Conservation (phyloP, 2,797 vertebrate genomes). For the Calcarius lapponicus region DNA sequence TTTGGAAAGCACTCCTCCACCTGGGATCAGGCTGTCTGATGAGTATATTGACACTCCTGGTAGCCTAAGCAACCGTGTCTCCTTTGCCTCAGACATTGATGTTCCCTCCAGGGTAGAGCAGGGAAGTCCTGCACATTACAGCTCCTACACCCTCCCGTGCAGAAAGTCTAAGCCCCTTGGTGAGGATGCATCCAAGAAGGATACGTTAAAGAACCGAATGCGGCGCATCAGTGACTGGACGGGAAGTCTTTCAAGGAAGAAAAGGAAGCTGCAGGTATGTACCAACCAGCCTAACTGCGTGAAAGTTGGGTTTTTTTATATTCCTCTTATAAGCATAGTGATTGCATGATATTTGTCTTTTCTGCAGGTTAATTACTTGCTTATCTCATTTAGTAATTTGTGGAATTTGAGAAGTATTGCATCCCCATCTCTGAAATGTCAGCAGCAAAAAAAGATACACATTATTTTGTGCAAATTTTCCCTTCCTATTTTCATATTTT, state of each 20-base stretch:
- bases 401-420: neutral
- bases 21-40: constrained; percentile 75
- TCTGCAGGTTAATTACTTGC: neutral
- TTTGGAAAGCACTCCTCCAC: constrained; percentile 78
- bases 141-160: constrained; percentile 90
- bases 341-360: neutral
- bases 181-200: constrained; percentile 82
- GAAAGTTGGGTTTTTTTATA: neutral
- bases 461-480: neutral
- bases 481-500: neutral
- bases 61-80: constrained; percentile 80
- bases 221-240: constrained; percentile 95
- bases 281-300: neutral
- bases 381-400: neutral
- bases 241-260: constrained; percentile 91
- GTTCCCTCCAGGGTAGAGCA: constrained; percentile 82
- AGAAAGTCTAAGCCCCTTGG: constrained; percentile 80
- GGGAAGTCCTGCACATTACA: constrained; percentile 78
- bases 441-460: neutral
- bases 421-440: neutral
- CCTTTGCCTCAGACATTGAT: constrained; percentile 86
- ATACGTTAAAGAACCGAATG: constrained; percentile 88
- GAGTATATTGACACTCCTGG: constrained; percentile 72
- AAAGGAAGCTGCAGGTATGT: constrained; percentile 88
- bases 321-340: neutral